phyloP scores from a whole-genome alignment of 2,113 vertebrate genomes.

The Corythornis cristatus region DNA sequence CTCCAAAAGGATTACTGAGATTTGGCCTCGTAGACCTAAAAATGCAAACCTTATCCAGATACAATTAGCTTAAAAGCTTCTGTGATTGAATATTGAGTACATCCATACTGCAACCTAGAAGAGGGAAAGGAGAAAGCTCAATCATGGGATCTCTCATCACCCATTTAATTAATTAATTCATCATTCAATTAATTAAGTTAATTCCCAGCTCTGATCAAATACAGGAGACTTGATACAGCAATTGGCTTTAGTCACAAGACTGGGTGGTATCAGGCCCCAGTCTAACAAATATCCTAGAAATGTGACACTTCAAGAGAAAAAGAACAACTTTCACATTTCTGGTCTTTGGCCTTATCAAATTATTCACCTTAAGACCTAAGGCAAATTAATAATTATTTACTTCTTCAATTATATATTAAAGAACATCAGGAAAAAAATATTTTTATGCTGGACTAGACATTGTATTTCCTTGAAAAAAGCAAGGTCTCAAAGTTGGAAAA shows the following conservation, averaged over 20 bases:
- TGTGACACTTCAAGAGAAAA: not conserved
- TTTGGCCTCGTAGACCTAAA: not conserved
- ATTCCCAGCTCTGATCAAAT: not conserved
- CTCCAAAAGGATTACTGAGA: not conserved
- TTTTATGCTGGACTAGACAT: not conserved
- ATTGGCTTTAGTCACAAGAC: not conserved
- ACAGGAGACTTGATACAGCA: not conserved
- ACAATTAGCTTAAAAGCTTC: constrained; percentile 42
- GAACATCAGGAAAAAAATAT: not conserved
- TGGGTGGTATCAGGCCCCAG: not conserved
- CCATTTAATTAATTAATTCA: constrained; percentile 26
- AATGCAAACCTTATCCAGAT: not conserved
- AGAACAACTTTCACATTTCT: not conserved
- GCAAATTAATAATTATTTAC: not conserved
- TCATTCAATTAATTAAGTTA: not conserved
- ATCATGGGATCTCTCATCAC: not conserved
- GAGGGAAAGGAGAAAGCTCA: constrained; percentile 11
- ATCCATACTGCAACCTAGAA: not conserved
- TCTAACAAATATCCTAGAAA: not conserved
- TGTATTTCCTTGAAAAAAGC: not conserved
- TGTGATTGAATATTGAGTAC: constrained; percentile 40
- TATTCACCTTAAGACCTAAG: not conserved
- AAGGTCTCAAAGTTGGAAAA: constrained; percentile 12
- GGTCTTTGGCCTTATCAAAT: not conserved
- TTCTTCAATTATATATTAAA: not conserved